Evolutionary conservation across 2,113 vertebrate species (phyloP), one percentile per base, ranked within the genome.

Genomic region (Neolamprologus cancellatus): DNA sequence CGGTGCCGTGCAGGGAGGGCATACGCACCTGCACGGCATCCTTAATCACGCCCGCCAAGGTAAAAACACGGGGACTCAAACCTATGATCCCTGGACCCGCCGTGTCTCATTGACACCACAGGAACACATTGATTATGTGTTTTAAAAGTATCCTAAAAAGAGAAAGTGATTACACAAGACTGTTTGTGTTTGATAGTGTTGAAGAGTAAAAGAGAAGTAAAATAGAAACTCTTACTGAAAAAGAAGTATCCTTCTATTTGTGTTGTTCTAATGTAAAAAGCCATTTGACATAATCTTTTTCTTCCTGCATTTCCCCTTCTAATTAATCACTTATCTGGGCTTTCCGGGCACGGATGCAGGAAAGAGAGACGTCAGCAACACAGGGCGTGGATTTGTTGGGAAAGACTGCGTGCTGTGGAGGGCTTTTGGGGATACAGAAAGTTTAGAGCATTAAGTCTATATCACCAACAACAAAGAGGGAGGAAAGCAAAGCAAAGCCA

Each of bases 301-400:
- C 79, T 74, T 90, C 83, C 88, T 81, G 50, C 23, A 23, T 87
- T 92, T 91, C 87, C 87, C 55, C 36, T 39, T 88, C 85, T 59
- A 87, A 84, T 87, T 83, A 81, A 88, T 84, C 71, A 86, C 87
- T 87, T 93, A 92, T 93, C 90, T 92, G n/a, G 39, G 52, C 83
- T 93, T 92, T 91, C 90, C 87, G 88, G 92, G 90, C 89, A 87
- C 18, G 7, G 87, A 89, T 20, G 32, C 86, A 93, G 94, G 89
- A 93, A 93, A 89, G 85, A 85, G 84, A 28, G 64, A 92, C 79
- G 81, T 93, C 90, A 93, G 89, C 82, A 88, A 7, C 39, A 44
- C 80, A 85, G 85, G 20, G 46, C 11, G 4, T 81, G 87, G 83
- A 50, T 36, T 83, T 88, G 59, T 82, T 91, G 85, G 88, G 87